Evolutionary conservation across 2,888 invertebrate species (phyloP), one percentile per base, ranked within the genome.

Genomic region (Athalia cordata): DNA sequence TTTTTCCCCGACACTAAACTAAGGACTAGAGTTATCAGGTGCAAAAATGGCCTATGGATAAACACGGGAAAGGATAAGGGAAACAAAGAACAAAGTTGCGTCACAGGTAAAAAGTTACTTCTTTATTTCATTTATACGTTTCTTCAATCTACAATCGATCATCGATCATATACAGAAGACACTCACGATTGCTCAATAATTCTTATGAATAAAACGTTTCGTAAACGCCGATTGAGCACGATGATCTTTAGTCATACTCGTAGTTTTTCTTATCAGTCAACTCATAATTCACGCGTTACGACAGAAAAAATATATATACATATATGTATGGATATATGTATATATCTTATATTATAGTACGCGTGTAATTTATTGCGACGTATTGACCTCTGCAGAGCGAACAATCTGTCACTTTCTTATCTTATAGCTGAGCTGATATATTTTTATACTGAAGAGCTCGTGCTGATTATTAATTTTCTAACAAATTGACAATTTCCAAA

Each of bases 1-100:
- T 92, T 93, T 87, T 96, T 95, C 89, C 92, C 93, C 13, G 95
- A 95, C 86, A 93, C 93, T n/a, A 91, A 91, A 81, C 90, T 92
- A 88, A 92, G 93, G 88, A 92, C 92, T 85, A 93, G 93, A 78
- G 91, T 92, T 70, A 87, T 95, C 82, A 92, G 92, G 87, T 96
- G 96, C 90, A 92, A 92, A 79, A 92, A 93, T 82, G 93, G 93
- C 84, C 91, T 92, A 83, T 95, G 95, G 95, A 93, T 29, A 2
- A 29, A 29, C 29, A 29, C 29, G 29, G 29, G 29, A 29, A 29
- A 29, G 29, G 29, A 29, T 29, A 29, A 94, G 88, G 89, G 88
- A 81, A 87, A 84, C 81, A 82, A 82, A 64, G 91, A 91, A 82
- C 93, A 94, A 80, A 90, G 92, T 84, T 95, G 95, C 89, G 89